Percentiles rank a stretch among this genome's conserved stretches.
Evolutionary conservation across 2,113 vertebrate genomes (phyloP).

Genomic region (Neodon shergylaensis): DNA sequence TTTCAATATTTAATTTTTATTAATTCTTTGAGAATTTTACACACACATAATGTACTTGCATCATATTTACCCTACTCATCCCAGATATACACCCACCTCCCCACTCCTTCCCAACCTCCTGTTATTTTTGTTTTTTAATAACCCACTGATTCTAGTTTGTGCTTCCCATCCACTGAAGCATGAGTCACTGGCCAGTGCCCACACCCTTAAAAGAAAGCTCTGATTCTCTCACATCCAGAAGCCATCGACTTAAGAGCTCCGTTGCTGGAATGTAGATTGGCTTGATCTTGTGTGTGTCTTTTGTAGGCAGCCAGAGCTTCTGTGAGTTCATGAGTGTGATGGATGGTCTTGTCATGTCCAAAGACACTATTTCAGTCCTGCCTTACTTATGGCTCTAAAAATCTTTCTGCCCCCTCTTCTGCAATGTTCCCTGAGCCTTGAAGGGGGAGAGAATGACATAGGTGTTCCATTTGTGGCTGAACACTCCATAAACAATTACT

Average conservation of each 20-base stretch:
- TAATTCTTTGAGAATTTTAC: background rate
- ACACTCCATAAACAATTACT: no score
- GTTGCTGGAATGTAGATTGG: no score
- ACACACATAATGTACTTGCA: background rate
- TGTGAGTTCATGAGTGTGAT: background rate
- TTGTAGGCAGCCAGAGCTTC: no score
- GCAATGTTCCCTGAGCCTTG: background rate
- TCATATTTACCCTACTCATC: background rate
- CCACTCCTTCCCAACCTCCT: background rate
- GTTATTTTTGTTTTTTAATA: background rate
- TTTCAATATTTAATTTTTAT: background rate
- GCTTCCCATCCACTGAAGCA: background rate
- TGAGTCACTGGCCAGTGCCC: background rate
- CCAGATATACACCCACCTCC: no score
- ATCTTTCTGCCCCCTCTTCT: background rate
- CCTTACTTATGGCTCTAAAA: background rate
- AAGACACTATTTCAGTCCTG: background rate
- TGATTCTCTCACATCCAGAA: background rate
- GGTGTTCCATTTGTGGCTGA: no score
- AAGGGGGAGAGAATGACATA: background rate
- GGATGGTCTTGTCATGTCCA: no score
- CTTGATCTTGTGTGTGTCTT: background rate
- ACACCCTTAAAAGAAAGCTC: background rate
- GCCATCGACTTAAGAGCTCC: no score
- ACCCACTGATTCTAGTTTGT: background rate